Evolutionary conservation across 2,113 vertebrate genomes (phyloP).

Genomic region (Copsychus sechellarum): DNA sequence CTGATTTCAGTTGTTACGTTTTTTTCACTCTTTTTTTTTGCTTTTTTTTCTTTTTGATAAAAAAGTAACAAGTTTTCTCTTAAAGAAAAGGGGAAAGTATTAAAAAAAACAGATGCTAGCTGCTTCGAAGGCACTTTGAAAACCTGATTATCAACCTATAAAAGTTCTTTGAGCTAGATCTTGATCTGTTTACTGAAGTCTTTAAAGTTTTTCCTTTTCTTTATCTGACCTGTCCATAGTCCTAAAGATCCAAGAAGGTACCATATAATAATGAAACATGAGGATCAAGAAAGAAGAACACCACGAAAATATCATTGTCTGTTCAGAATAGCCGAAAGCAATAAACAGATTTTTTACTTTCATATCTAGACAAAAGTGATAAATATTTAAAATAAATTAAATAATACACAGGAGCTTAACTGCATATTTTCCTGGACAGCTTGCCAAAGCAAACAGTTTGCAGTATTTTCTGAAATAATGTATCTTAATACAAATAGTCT

Average conservation of each 20-base stretch:
- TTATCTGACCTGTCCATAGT: neutral
- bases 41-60: neutral
- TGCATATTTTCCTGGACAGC: neutral
- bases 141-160: neutral
- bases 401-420: neutral
- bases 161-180: neutral
- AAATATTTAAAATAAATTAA: neutral
- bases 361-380: neutral
- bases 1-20: neutral
- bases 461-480: neutral
- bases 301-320: neutral
- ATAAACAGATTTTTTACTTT: neutral
- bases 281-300: neutral
- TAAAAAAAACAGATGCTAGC: neutral
- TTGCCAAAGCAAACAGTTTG: neutral
- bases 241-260: neutral
- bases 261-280: neutral
- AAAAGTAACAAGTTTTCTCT: neutral
- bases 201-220: neutral
- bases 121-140: neutral
- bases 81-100: neutral
- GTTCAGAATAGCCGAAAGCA: neutral
- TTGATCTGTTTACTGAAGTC: neutral
- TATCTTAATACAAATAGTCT: neutral
- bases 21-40: neutral